phyloP scores from a whole-genome alignment of 2,797 vertebrate species.

The Columba guinea region DNA sequence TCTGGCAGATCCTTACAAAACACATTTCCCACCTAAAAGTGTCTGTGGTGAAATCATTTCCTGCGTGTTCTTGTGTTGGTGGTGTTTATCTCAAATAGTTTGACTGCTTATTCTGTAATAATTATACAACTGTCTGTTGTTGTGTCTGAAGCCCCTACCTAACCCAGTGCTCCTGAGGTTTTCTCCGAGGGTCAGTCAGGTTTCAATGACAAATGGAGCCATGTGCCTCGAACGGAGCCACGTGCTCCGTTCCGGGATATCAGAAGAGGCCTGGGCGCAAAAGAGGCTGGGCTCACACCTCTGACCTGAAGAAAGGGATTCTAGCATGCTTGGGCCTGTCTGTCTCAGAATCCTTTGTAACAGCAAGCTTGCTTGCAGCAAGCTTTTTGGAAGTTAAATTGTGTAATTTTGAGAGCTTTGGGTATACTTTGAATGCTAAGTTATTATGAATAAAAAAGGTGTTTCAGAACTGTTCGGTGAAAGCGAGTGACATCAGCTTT shows the following conservation, averaged over 20 bases:
- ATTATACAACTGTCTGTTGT: neutral
- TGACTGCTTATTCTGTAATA: neutral
- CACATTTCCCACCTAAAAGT: neutral
- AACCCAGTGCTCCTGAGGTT: neutral
- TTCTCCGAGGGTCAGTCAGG: neutral
- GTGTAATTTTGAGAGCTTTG: neutral
- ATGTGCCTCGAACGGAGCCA: rapidly evolving
- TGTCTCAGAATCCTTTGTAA: neutral
- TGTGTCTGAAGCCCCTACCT: neutral
- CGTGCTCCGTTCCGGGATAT: rapidly evolving
- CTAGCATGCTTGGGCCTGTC: neutral
- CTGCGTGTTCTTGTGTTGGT: neutral
- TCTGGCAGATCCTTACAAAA: neutral
- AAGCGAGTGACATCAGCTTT: neutral
- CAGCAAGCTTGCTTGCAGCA: neutral
- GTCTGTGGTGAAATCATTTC: neutral
- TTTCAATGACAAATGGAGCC: neutral
- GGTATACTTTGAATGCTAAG: neutral
- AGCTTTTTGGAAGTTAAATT: neutral
- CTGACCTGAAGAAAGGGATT: neutral
- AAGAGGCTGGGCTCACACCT: neutral
- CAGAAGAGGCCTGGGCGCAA: neutral
- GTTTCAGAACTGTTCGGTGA: neutral
- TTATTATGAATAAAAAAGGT: neutral
- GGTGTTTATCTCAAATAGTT: neutral